These are phyloP conservation scores for Amia ocellicauda DNA, from an alignment of 2,113 vertebrate species.

Conservation along the genomic window DNA sequence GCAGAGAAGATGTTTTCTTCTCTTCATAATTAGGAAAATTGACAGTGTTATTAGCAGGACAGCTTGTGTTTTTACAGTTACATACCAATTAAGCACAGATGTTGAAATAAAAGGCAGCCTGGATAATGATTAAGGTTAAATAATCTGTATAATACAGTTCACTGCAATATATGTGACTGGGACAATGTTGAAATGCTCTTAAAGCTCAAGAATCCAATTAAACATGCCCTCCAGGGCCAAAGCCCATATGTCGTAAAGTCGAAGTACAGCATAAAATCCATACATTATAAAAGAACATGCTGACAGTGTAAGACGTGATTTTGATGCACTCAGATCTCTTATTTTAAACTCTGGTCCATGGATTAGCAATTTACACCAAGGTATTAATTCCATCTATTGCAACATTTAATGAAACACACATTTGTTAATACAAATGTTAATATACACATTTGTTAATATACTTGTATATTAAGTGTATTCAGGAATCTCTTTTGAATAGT, in stretches of 20 bases:
- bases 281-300: constrained; percentile 1
- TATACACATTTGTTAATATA: neutral
- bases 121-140: constrained; percentile 46
- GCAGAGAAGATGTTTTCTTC: constrained; percentile 30
- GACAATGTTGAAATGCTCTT: constrained; percentile 4
- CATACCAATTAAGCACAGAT: constrained; percentile 58
- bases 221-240: neutral
- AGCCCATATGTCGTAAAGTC: neutral
- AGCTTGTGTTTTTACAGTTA: constrained; percentile 59
- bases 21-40: constrained; percentile 61
- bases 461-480: too few species aligned
- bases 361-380: too few species aligned
- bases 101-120: constrained; percentile 43
- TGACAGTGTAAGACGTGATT: neutral
- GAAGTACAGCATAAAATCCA: neutral
- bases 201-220: neutral
- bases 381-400: too few species aligned
- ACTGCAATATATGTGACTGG: constrained; percentile 8
- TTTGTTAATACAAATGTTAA: too few species aligned
- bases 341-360: too few species aligned
- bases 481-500: too few species aligned
- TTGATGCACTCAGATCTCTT: too few species aligned
- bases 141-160: constrained; percentile 28
- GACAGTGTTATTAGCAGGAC: constrained; percentile 61
- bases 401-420: too few species aligned